A percentile compares a stretch with the other conserved stretches of the same genome.
Evolutionary conservation across 2,113 vertebrate genomes (phyloP).

Genomic region (Trogon surrucura): DNA sequence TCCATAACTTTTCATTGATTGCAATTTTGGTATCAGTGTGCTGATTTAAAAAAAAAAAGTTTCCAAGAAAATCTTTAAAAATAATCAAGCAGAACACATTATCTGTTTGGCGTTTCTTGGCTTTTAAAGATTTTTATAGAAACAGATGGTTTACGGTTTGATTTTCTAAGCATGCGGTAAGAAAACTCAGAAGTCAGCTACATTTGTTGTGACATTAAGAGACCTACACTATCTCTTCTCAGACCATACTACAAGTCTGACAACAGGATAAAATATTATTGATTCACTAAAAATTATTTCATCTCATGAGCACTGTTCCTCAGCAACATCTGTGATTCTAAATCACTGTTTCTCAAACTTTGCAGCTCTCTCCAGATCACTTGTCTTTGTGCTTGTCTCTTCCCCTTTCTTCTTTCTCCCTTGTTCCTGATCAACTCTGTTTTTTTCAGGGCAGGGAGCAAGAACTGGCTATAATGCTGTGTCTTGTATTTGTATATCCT

Average conservation of each 20-base stretch:
- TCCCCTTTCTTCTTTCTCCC: background rate
- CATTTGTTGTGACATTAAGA: background rate
- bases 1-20: background rate
- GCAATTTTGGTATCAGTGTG: background rate
- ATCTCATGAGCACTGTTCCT: background rate
- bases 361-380: background rate
- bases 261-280: background rate
- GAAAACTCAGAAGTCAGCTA: background rate
- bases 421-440: background rate
- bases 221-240: background rate
- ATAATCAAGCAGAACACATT: background rate
- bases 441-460: background rate
- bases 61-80: background rate
- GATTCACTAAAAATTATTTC: background rate
- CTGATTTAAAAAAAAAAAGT: background rate
- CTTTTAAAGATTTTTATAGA: background rate
- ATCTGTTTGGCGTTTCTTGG: background rate
- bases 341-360: background rate
- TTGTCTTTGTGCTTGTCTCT: background rate
- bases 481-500: background rate
- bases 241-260: background rate
- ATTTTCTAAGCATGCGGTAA: background rate
- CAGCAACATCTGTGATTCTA: background rate
- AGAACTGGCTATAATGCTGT: background rate
- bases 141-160: background rate